phyloP scores from a whole-genome alignment of 1,140 invertebrate species.

The Euura lappo region DNA sequence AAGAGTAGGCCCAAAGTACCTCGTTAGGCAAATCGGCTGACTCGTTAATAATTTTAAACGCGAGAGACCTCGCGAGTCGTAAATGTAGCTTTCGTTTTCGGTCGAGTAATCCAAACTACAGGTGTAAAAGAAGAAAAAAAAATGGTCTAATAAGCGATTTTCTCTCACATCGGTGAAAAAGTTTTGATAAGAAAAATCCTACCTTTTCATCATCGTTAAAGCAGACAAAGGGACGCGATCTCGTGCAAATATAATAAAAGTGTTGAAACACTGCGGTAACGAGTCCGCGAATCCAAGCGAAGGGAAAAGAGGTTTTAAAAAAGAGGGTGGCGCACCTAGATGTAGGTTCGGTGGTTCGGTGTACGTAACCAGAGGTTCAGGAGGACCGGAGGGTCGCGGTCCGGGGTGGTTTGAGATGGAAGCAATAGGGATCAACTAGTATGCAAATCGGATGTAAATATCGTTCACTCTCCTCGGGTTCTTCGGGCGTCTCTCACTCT shows the following conservation, averaged over 20 bases:
- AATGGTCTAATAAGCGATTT: neutral
- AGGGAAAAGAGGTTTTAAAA: conserved; percentile 34
- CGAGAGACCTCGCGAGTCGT: neutral
- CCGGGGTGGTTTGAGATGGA: conserved; percentile 58
- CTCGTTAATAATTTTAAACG: conserved; percentile 7
- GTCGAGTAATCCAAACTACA: neutral
- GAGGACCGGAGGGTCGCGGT: conserved; percentile 38
- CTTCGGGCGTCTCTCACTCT: conserved; percentile 31
- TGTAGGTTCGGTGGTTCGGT: conserved; percentile 5
- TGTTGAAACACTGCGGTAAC: conserved; percentile 24
- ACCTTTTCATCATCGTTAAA: neutral
- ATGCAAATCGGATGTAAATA: conserved; percentile 64
- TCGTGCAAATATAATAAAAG: conserved; percentile 1
- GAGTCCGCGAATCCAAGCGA: conserved; percentile 30
- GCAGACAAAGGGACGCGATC: neutral
- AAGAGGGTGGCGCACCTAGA: conserved; percentile 31
- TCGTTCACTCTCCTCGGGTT: conserved; percentile 54
- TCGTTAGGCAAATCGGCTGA: neutral
- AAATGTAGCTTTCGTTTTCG: conserved; percentile 4
- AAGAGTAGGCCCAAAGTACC: conserved; percentile 4
- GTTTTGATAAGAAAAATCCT: neutral
- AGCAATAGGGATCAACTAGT: conserved; percentile 65
- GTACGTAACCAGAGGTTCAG: conserved; percentile 10
- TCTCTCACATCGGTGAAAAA: neutral
- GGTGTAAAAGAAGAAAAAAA: neutral